phyloP scores from a whole-genome alignment of 2,113 vertebrate genomes.

The Picathartes gymnocephalus region DNA sequence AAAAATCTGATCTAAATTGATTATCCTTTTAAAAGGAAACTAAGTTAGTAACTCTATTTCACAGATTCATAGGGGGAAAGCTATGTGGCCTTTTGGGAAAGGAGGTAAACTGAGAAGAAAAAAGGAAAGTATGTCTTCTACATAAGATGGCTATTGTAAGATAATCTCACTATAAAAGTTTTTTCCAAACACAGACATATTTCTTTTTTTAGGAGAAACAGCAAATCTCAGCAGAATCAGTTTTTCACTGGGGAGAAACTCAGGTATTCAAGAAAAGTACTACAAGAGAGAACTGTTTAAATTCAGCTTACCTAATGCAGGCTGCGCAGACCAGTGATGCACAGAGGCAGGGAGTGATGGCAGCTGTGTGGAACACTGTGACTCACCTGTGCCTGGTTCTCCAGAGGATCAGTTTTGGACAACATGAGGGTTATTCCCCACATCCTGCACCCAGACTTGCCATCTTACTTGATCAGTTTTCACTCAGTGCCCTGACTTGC shows the following conservation, averaged over 20 bases:
- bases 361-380: accelerated
- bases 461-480: neutral
- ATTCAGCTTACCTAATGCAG: neutral
- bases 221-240: neutral
- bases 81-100: neutral
- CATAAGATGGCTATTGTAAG: neutral
- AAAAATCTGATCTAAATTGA: neutral
- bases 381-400: neutral
- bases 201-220: neutral
- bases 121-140: neutral
- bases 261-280: neutral
- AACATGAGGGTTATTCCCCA: neutral
- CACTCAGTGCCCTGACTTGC: neutral
- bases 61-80: neutral
- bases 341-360: neutral
- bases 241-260: neutral
- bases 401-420: neutral
- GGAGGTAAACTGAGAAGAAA: neutral
- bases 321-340: neutral
- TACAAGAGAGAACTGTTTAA: neutral
- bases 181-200: neutral
- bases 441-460: neutral
- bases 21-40: neutral
- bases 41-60: neutral
- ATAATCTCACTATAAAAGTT: neutral